These are phyloP conservation scores for Crotalus helleri DNA, from an alignment of 2,113 vertebrate species.

Conservation along the genomic window DNA sequence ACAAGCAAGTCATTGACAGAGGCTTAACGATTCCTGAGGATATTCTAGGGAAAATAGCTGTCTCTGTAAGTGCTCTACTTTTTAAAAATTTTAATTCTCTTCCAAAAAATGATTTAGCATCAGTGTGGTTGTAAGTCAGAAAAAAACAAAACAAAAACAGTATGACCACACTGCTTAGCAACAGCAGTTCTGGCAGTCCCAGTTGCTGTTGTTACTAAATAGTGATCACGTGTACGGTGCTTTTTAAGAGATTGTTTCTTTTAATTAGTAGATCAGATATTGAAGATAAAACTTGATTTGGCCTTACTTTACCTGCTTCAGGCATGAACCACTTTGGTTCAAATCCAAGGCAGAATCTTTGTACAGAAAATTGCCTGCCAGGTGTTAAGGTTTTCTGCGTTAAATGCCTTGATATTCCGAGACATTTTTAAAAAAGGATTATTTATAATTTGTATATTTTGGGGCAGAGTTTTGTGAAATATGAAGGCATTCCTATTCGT, in stretches of 20 bases:
- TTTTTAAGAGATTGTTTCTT: background rate
- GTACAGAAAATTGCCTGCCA: background rate
- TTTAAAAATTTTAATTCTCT: background rate
- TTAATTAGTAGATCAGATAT: background rate
- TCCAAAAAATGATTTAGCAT: background rate
- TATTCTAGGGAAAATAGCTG: constrained; percentile 93
- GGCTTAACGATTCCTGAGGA: constrained; percentile 89
- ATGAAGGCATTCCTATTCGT: background rate
- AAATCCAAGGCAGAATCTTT: background rate
- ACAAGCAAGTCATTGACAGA: constrained; percentile 95
- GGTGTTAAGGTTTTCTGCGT: background rate
- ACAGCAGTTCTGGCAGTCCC: background rate
- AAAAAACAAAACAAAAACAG: background rate
- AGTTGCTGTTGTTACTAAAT: background rate
- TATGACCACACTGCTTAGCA: background rate
- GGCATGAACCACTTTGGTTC: background rate
- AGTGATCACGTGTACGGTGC: background rate
- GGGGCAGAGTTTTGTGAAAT: background rate
- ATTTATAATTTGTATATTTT: background rate
- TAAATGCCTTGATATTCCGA: background rate
- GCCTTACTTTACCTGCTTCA: background rate
- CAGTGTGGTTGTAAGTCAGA: background rate
- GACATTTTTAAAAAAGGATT: background rate
- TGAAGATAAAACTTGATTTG: background rate
- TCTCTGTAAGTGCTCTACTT: constrained; percentile 80